Percentiles rank a stretch among this genome's conserved stretches.
Conservation (phyloP, 1,140 invertebrate species). For the Palaemon carinicauda region DNA sequence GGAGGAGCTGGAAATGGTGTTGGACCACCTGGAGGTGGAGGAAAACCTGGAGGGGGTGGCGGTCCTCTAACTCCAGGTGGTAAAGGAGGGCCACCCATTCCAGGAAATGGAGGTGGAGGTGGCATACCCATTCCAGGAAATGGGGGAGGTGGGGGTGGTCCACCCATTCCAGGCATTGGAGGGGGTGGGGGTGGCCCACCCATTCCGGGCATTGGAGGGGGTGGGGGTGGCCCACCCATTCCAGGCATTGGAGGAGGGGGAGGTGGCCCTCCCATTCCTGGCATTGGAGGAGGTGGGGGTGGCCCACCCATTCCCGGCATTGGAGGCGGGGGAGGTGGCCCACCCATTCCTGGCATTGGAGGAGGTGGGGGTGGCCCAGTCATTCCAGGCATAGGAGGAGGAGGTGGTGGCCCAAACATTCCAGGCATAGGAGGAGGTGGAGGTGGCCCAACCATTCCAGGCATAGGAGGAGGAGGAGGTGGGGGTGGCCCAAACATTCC, state of each 20-base stretch:
- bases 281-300: slow-evolving; percentile 57
- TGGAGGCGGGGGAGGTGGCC: slow-evolving; percentile 60
- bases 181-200: slow-evolving; percentile 54
- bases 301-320: not conserved
- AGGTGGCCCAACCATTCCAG: not conserved
- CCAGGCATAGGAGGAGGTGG: not conserved
- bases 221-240: slow-evolving; percentile 58
- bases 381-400: slow-evolving; percentile 7
- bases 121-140: slow-evolving; percentile 42
- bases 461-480: not conserved
- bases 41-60: slow-evolving; percentile 60
- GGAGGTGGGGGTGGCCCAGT: slow-evolving; percentile 55
- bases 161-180: slow-evolving; percentile 44
- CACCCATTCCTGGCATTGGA: slow-evolving; percentile 41
- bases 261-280: slow-evolving; percentile 46
- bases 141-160: slow-evolving; percentile 64
- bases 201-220: slow-evolving; percentile 60
- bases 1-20: slow-evolving; percentile 65
- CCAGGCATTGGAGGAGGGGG: slow-evolving; percentile 60
- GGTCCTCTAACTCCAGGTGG: slow-evolving; percentile 46
- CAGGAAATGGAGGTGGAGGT: slow-evolving; percentile 62
- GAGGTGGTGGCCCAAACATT: slow-evolving; percentile 55
- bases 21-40: slow-evolving; percentile 58
- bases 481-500: not conserved
- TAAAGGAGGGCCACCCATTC: slow-evolving; percentile 53